Base-by-base conservation (phyloP, 2,113 vertebrate genomes). In the Shinisaurus crocodilurus region DNA sequence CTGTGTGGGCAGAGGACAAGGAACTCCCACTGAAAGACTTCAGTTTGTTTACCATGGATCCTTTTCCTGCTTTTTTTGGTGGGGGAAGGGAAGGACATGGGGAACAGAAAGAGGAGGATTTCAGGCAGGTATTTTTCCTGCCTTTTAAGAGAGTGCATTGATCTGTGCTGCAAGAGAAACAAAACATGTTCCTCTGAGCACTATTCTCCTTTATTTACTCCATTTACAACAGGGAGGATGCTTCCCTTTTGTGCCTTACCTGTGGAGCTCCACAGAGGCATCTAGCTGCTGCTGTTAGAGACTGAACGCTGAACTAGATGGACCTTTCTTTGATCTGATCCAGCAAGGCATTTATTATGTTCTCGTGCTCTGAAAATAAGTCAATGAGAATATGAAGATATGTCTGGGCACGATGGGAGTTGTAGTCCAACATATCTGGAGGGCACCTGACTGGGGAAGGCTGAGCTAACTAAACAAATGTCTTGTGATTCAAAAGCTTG, bases 1-100 rank as follows among this genome's bases (percentile, higher is more conserved):
- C 3, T 27, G 29, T 45, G 82, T 82, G 67, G 1, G 0, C 43
- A 67, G 60, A 74, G 86, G 91, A 4, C 12, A 83, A 72, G 92
- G 40, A 93, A 91, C 65, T 82, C 40, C 54, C 72, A 25, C 76
- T 89, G 70, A 90, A 89, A 84, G 89, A 85, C 76, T 43, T 85
- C 82, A 63, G 74, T 85, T 87, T 75, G 29, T 60, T 86, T 67
- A 82, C 50, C 43, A 83, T 85, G 86, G 92, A 90, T 13, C 27
- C 20, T 85, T 48, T 88, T 91, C 65, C 40, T 86, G 15, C 90
- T 94, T 93, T 87, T 90, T 75, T 4, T 0, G 16, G 63, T 34
- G 16, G n/a, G 75, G 13, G 40, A 79, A 13, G 57, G 57, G 25
- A 23, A 90, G 29, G 2, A 63, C 60, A 40, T 37, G 6, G 37